Evolutionary conservation across 2,113 vertebrate species (phyloP), one percentile per base, ranked within the genome.

Genomic region (Larimichthys crocea): DNA sequence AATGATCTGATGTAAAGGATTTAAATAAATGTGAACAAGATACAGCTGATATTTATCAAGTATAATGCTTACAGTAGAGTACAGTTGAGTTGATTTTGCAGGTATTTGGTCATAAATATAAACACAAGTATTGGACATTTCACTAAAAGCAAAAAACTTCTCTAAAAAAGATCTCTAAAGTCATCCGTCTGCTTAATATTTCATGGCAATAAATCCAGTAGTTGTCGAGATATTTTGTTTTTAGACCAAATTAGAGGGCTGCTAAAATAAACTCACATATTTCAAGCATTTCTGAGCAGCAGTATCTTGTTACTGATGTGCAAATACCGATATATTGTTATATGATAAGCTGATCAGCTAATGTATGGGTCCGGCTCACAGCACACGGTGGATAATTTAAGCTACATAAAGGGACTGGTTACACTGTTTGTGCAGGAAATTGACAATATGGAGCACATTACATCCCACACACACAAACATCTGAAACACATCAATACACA

Each of bases 391-490:
- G 60, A 22, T 16, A 26, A 60, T 69, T 66, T 16, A 52, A 84
- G 81, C 20, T 52, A 60, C 42, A 52, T 67, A 22, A 53, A 42
- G 76, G 42, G 71, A 66, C 8, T 56, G 29, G 49, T 79, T 74
- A 53, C 49, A 75, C 29, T 31, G 15, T 46, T 84, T 77, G 40
- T 71, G 62, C 57, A 76, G 80, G 72, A 87, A 71, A 83, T 31
- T 29, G 44, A 64, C 74, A 85, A 82, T 84, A 69, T 84, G 83
- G 80, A 84, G 84, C 15, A 50, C 79, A 88, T 89, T 86, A 88
- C 75, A 74, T 22, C 44, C 72, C 71, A 83, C 49, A 56, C 72
- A 82, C 31, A 35, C 31, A 31, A 4, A 31, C 86, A 90, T 84
- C 74, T 65, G 65, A 77, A 73, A 67, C 19, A 70, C 73, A 80